Conservation (phyloP, 2,113 vertebrate species). For the Cyanoderma ruficeps region DNA sequence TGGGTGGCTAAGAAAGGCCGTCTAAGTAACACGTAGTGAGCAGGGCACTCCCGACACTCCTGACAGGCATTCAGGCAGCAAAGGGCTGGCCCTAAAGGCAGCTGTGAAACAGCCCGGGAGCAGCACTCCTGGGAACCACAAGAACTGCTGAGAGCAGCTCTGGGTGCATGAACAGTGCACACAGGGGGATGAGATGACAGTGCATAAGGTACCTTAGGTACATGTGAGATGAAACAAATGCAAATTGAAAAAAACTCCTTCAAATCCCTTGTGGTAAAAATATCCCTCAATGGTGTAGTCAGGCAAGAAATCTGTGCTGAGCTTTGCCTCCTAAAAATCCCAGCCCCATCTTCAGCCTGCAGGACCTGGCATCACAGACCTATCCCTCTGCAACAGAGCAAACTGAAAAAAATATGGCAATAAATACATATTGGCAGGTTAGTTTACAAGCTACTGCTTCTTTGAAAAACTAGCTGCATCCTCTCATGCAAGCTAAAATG, state of each 20-base stretch:
- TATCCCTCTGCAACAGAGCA: neutral
- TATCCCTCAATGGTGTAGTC: neutral
- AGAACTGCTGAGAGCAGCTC: neutral
- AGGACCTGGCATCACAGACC: neutral
- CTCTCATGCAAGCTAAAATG: neutral
- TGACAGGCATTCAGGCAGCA: rapidly evolving
- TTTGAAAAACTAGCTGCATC: neutral
- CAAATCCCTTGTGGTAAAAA: neutral
- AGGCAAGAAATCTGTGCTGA: neutral
- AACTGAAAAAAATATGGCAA: neutral
- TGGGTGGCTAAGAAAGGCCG: neutral
- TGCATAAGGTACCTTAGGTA: neutral
- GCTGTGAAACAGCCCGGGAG: neutral
- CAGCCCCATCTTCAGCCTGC: neutral
- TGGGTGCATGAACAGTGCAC: neutral
- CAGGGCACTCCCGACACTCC: neutral
- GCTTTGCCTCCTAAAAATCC: neutral
- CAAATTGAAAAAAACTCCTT: neutral
- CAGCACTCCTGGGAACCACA: neutral
- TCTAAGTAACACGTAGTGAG: rapidly evolving
- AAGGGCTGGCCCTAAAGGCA: neutral
- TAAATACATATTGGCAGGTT: neutral
- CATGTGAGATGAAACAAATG: neutral
- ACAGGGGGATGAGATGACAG: neutral
- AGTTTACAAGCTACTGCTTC: neutral